These are phyloP conservation scores for Sialia sialis DNA, from an alignment of 2,113 vertebrate genomes.

Conservation along the genomic window DNA sequence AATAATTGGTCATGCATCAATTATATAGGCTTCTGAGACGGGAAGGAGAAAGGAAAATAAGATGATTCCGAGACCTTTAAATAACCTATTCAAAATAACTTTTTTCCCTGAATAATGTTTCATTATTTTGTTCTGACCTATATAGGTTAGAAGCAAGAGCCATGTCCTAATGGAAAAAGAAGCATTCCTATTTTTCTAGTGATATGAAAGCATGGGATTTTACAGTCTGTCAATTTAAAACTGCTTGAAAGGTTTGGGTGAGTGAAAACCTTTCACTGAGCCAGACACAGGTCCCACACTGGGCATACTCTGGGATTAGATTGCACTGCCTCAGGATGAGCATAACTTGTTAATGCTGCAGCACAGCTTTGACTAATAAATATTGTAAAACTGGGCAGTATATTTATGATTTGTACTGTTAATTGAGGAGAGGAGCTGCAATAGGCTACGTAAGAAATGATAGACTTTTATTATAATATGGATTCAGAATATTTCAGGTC, in stretches of 20 bases:
- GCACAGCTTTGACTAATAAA: not conserved
- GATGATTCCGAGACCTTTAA: not conserved
- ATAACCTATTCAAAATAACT: not conserved
- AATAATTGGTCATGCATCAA: not conserved
- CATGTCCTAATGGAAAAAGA: not conserved
- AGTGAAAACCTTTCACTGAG: not conserved
- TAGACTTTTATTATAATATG: not conserved
- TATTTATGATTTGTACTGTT: not conserved
- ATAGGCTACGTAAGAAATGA: not conserved
- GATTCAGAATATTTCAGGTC: not conserved
- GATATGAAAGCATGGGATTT: not conserved
- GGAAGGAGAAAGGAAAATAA: not conserved
- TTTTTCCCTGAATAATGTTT: not conserved
- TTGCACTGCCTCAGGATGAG: not conserved
- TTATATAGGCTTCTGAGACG: not conserved
- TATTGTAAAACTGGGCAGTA: not conserved
- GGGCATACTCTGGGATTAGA: not conserved
- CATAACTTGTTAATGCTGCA: not conserved
- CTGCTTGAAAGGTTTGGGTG: not conserved
- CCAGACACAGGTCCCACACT: rapidly evolving
- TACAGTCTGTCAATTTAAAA: not conserved
- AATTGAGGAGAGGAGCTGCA: not conserved
- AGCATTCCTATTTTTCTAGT: not conserved
- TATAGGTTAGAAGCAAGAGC: not conserved
- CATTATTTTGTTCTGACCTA: not conserved